These are phyloP conservation scores for Masticophis lateralis DNA, from an alignment of 2,797 vertebrate genomes.

Conservation along the genomic window DNA sequence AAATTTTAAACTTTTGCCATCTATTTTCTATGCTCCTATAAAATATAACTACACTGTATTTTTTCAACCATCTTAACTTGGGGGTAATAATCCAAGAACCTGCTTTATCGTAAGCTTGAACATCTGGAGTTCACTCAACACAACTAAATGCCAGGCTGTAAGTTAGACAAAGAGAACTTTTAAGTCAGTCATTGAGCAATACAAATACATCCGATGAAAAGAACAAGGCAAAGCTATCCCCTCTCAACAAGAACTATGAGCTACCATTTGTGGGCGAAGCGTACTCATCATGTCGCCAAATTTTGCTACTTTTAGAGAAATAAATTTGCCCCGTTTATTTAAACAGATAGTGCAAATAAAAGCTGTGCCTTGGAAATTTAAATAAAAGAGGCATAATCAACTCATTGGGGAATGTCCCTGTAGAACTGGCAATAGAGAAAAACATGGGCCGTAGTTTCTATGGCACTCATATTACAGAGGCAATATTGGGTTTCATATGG, in stretches of 20 bases:
- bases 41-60: background rate
- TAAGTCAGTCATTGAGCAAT: background rate
- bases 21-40: too few species aligned
- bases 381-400: background rate
- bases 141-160: slow-evolving; percentile 19
- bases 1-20: too few species aligned
- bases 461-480: background rate
- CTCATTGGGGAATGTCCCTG: background rate
- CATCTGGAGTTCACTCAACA: background rate
- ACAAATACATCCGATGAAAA: background rate
- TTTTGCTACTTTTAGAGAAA: background rate
- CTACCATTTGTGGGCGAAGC: background rate
- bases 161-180: background rate
- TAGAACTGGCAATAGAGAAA: too few species aligned
- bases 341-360: too few species aligned
- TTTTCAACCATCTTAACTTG: background rate
- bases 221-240: background rate
- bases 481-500: background rate
- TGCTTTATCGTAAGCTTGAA: background rate
- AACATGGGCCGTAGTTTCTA: background rate
- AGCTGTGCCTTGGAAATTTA: background rate
- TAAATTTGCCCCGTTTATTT: background rate
- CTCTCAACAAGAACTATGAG: background rate
- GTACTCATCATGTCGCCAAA: background rate
- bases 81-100: background rate